Percentiles rank a stretch among this genome's conserved stretches.
Conservation (phyloP, 2,888 invertebrate genomes). For the Mycogona germanica region DNA sequence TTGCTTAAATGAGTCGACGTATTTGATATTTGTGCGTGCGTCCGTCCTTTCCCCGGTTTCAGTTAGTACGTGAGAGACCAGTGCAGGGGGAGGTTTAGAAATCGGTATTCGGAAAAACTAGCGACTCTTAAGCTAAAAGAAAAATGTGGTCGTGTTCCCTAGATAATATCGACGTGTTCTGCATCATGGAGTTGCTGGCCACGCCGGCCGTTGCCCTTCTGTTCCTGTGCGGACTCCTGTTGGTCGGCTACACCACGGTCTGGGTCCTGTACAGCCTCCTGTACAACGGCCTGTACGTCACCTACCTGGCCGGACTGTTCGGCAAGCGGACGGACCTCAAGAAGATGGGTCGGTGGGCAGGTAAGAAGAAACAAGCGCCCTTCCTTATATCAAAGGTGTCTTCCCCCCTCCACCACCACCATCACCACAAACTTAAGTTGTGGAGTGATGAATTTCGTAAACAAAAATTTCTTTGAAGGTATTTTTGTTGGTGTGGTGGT, state of each 20-base stretch:
- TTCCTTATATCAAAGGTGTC: no score
- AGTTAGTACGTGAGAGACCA: no score
- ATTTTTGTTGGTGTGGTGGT: no score
- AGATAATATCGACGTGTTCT: neutral
- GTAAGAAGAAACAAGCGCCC: no score
- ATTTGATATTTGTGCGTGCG: neutral
- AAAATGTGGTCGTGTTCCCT: slow-evolving; percentile 1
- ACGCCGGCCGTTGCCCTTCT: neutral
- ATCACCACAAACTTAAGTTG: no score
- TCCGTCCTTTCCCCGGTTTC: no score
- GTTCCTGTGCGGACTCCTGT: neutral
- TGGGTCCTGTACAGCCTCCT: slow-evolving; percentile 12
- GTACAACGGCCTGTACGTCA: slow-evolving; percentile 13
- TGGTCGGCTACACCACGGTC: neutral
- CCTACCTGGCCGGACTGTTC: slow-evolving; percentile 20
- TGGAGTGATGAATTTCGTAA: no score
- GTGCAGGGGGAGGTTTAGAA: no score
- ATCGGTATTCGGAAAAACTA: no score
- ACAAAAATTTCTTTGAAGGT: no score
- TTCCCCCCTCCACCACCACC: no score
- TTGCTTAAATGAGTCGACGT: neutral
- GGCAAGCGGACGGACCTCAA: slow-evolving; percentile 21
- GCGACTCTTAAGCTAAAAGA: no score
- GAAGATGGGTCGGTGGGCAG: slow-evolving; percentile 25
- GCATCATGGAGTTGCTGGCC: neutral